Percentiles rank a stretch among this genome's conserved stretches.
Conservation (phyloP, 2,113 vertebrate species). For the Ivindomyrus marchei region DNA sequence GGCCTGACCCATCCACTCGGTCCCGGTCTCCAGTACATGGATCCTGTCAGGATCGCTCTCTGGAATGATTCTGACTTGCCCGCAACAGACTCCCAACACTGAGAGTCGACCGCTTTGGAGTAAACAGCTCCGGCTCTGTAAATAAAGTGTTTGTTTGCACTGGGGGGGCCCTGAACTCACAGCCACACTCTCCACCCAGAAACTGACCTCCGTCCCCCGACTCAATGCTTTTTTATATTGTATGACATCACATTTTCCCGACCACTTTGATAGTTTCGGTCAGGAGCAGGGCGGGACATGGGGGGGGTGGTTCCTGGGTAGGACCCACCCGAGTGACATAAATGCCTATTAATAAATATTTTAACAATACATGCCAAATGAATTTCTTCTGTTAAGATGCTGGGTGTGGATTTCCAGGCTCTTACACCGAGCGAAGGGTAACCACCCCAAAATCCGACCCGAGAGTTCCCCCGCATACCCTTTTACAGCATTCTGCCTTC, state of each 20-base stretch:
- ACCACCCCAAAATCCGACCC: slow-evolving; percentile 4
- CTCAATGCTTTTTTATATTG: slow-evolving; percentile 76
- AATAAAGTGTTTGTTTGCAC: slow-evolving; percentile 73
- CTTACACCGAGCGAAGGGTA: slow-evolving; percentile 14
- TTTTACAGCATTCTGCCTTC: slow-evolving; percentile 34
- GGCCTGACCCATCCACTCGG: slow-evolving; percentile 49
- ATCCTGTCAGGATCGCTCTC: slow-evolving; percentile 56
- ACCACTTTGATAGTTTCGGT: slow-evolving; percentile 86
- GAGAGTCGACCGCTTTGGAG: slow-evolving; percentile 44
- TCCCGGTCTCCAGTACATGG: slow-evolving; percentile 29
- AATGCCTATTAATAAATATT: slow-evolving; percentile 87
- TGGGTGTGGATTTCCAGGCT: slow-evolving; percentile 41
- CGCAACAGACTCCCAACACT: slow-evolving; percentile 43
- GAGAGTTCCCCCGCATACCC: slow-evolving; percentile 19
- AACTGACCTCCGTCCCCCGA: slow-evolving; percentile 67
- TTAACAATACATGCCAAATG: slow-evolving; percentile 82
- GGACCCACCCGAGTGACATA: slow-evolving; percentile 71
- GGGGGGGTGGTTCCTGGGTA: slow-evolving; percentile 66
- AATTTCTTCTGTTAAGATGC: slow-evolving; percentile 84
- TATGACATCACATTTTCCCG: slow-evolving; percentile 88
- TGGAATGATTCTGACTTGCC: slow-evolving; percentile 56
- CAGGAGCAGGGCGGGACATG: slow-evolving; percentile 25
- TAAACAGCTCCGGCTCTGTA: slow-evolving; percentile 65
- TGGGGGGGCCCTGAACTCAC: slow-evolving; percentile 57
- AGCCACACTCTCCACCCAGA: slow-evolving; percentile 65